These are phyloP conservation scores for Darevskia nairensis DNA, from an alignment of 2,797 vertebrate genomes.

Conservation along the genomic window DNA sequence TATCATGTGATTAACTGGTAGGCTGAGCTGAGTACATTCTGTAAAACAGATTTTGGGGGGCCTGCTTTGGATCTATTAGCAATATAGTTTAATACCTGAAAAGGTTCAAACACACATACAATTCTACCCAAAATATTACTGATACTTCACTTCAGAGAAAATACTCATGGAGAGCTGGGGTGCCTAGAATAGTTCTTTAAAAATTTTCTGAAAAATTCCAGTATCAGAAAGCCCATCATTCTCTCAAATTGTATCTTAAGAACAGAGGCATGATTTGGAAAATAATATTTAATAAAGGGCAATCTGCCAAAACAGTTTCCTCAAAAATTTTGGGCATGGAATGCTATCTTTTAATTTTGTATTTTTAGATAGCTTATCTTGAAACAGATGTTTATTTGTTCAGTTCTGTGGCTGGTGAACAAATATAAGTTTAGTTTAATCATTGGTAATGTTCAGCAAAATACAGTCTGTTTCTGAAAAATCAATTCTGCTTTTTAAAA, in stretches of 20 bases:
- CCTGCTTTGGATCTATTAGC: not conserved
- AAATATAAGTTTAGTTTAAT: no score
- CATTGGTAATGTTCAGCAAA: no score
- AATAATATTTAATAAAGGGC: not conserved
- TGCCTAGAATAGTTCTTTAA: not conserved
- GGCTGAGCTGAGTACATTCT: not conserved
- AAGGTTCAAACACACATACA: not conserved
- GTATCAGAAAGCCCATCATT: not conserved
- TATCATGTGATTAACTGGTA: not conserved
- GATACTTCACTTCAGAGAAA: not conserved
- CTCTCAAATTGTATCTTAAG: not conserved
- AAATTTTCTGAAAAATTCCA: not conserved
- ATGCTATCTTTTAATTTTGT: not conserved
- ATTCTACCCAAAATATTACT: not conserved
- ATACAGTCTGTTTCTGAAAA: not conserved
- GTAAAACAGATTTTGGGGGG: not conserved
- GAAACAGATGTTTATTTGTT: not conserved
- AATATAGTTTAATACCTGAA: not conserved
- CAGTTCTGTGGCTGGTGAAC: not conserved
- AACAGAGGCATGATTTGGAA: not conserved
- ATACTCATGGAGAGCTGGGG: not conserved
- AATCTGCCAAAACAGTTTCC: not conserved
- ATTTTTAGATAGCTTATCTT: not conserved
- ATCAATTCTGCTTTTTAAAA: not conserved
- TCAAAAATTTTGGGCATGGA: not conserved